Conservation (phyloP, 2,888 invertebrate species). For the Elaeidobius kamerunicus region DNA sequence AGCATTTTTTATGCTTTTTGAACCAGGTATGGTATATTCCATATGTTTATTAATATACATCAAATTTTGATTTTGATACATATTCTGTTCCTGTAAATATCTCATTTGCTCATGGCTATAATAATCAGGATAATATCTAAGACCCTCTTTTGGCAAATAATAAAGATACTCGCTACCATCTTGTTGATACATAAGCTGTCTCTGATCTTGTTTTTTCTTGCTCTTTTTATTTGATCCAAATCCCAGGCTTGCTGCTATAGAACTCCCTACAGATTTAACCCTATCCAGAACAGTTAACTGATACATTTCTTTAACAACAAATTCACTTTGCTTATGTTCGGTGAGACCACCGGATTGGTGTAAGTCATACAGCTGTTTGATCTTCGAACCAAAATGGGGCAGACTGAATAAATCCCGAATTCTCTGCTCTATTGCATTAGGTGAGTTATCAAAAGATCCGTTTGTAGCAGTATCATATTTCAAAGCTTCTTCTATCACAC, state of each 20-base stretch:
- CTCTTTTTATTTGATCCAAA: too few relatives aligned
- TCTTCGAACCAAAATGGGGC: conserved; percentile 39
- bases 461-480: conserved; percentile 2
- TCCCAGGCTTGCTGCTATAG: not conserved
- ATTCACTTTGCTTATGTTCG: conserved; percentile 35
- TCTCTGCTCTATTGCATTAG: conserved; percentile 34
- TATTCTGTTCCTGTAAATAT: too few relatives aligned
- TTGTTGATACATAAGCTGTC: too few relatives aligned
- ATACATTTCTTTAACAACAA: conserved; percentile 9
- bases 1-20: too few relatives aligned
- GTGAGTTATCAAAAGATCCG: conserved; percentile 5
- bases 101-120: too few relatives aligned
- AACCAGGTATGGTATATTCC: too few relatives aligned
- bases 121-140: too few relatives aligned
- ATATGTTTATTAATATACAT: too few relatives aligned
- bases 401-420: conserved; percentile 38
- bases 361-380: conserved; percentile 38
- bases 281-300: not conserved
- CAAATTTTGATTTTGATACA: too few relatives aligned
- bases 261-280: not conserved
- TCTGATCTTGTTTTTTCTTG: too few relatives aligned
- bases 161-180: too few relatives aligned
- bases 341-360: conserved; percentile 37
- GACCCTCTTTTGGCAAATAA: too few relatives aligned
- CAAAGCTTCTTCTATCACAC: conserved; percentile 35